These are phyloP conservation scores for Anthopleura sola DNA, from an alignment of 64 coral and sea anemone genomes.

Conservation along the genomic window DNA sequence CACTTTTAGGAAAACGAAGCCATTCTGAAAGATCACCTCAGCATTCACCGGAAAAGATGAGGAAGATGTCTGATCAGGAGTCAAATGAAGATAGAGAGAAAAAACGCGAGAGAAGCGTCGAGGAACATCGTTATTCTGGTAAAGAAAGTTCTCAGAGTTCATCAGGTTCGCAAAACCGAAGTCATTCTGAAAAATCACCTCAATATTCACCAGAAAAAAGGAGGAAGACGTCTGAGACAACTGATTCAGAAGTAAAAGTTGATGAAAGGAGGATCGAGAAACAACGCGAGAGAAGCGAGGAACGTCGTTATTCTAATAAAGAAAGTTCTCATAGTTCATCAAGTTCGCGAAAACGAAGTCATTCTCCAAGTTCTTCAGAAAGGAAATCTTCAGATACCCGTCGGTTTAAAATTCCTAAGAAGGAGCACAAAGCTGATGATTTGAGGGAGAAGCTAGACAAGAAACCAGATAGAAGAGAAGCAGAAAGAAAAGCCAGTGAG, in stretches of 20 bases:
- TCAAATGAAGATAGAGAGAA: not conserved
- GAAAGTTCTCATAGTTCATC: not conserved
- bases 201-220: not conserved
- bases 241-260: not conserved
- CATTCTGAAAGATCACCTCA: not conserved
- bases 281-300: not conserved
- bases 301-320: not conserved
- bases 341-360: not conserved
- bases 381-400: not conserved
- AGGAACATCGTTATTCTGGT: not conserved
- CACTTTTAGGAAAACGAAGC: not conserved
- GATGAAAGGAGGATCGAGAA: not conserved
- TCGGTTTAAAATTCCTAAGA: conserved; percentile 5
- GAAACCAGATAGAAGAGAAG: not conserved
- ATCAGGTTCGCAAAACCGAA: not conserved
- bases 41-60: not conserved
- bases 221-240: not conserved
- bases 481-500: not conserved
- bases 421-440: not conserved
- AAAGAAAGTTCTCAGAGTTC: not conserved
- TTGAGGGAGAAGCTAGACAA: not conserved
- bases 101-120: not conserved
- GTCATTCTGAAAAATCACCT: not conserved
- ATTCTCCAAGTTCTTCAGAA: not conserved
- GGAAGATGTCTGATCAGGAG: not conserved